Base-by-base conservation (phyloP, 2,888 invertebrate genomes). In the Baccha elongata region DNA sequence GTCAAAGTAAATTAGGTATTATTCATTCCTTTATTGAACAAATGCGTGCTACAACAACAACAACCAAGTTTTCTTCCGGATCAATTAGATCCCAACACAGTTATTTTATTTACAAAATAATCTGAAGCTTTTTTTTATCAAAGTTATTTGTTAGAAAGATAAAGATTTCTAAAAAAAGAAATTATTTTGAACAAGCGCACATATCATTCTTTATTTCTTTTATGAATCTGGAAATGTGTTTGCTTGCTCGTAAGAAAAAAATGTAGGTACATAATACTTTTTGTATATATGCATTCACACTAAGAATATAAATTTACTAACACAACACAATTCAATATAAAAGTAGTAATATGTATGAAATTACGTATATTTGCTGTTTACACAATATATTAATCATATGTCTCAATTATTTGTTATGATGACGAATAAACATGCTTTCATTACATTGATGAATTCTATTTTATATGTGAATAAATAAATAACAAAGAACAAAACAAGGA, bases 1-100 rank as follows among this genome's bases (percentile, higher is more conserved):
- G 52, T 32, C 8, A 64, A 73, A 37, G 11, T 3, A 6, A 46
- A 37, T 40, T 53, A 46, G 50, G 13, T 7, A 50, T 50, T 58
- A 32, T 1, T 48, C 23, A 64, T 37, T 48, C 7, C 3, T 52
- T 26, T 52, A 10, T n/a, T 19, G 26, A 35, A 13, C 10, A 10
- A n/a, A 17, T 10, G 13, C 6, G 11, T 17, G 11, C 17, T 2
- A 8, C 11, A 29, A 52, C n/a, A 19, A 52, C 10, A 6, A 10
- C 11, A 29, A 52, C 6, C 11, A 52, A 32, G 19, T n/a, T 37
- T 37, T 37, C 21, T 37, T 55, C 21, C 37, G 13, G 13, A 32
- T n/a, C 11, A 32, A 32, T 8, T 35, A 10, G 35, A 37, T 3
- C 5, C n/a, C 6, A 55, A 37, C 8, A 55, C 37, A 13, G n/a